A percentile compares a stretch with the other conserved stretches of the same genome.
These are phyloP conservation scores for Andrena dorsata DNA, from an alignment of 2,888 invertebrate species.

Conservation along the genomic window DNA sequence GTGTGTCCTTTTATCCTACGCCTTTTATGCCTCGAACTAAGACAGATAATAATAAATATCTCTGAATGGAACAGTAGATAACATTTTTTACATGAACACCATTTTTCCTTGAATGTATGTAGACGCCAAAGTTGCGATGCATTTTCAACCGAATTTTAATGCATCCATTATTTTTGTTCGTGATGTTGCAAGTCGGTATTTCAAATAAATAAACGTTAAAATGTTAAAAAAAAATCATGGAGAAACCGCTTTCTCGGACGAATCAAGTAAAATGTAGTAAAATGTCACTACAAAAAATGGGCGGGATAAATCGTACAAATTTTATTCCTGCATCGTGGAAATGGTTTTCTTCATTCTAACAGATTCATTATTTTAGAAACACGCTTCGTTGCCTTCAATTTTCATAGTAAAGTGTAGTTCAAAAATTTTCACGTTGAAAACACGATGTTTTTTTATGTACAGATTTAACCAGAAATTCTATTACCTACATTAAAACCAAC, in stretches of 20 bases:
- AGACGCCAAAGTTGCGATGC: too few relatives aligned
- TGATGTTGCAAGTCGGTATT: not conserved
- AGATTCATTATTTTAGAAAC: not conserved
- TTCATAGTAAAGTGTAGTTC: not conserved
- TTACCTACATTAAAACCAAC: not conserved
- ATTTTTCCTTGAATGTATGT: too few relatives aligned
- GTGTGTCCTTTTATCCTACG: not conserved
- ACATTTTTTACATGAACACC: not conserved
- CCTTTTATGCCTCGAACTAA: not conserved
- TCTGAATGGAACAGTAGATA: not conserved
- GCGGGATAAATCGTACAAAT: not conserved
- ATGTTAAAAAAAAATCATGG: not conserved
- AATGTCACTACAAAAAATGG: constrained; percentile 14
- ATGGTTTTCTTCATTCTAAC: not conserved
- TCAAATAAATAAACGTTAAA: not conserved
- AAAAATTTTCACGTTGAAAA: not conserved
- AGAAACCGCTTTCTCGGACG: constrained; percentile 7
- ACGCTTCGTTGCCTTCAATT: too few relatives aligned
- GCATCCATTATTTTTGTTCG: not conserved
- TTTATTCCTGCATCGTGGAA: not conserved
- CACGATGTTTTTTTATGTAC: not conserved
- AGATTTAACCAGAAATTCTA: not conserved
- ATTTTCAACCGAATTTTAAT: not conserved
- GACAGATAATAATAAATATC: not conserved
- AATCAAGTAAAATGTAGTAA: not conserved